Conservation (phyloP, 2,888 invertebrate genomes). For the Andrena marginata region DNA sequence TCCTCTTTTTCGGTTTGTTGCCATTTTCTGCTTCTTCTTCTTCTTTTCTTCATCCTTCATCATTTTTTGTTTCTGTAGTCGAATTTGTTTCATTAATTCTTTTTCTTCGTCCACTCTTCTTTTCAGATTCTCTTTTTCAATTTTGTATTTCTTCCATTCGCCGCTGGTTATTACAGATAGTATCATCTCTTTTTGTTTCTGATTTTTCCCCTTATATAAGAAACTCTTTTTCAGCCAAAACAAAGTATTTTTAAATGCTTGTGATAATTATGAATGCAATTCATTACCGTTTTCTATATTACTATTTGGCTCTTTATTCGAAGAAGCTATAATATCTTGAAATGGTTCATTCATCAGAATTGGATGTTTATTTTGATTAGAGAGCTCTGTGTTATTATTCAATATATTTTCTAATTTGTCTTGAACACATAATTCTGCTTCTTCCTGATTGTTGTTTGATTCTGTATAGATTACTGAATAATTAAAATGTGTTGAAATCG, state of each 20-base stretch:
- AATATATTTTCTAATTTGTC: too few relatives aligned
- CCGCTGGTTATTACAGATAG: neutral
- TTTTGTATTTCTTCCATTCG: conserved; percentile 3
- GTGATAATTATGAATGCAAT: neutral
- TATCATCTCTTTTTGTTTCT: neutral
- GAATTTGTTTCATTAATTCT: neutral
- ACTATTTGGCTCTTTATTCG: neutral
- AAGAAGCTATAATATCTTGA: conserved; percentile 1
- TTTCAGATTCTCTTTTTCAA: conserved; percentile 1
- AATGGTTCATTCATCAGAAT: neutral
- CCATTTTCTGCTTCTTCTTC: neutral
- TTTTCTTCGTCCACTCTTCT: neutral
- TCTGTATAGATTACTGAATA: too few relatives aligned
- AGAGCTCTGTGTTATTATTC: too few relatives aligned
- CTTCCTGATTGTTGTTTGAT: too few relatives aligned
- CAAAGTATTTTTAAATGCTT: neutral
- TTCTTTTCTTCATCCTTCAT: neutral
- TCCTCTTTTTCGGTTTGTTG: neutral
- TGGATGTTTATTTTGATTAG: neutral
- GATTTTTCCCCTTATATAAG: neutral
- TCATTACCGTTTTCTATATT: neutral
- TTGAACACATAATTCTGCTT: too few relatives aligned
- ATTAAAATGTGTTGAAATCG: too few relatives aligned
- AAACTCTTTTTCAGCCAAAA: neutral
- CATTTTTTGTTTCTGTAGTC: conserved; percentile 1